phyloP scores from a whole-genome alignment of 2,888 invertebrate species.

The Syritta pipiens region DNA sequence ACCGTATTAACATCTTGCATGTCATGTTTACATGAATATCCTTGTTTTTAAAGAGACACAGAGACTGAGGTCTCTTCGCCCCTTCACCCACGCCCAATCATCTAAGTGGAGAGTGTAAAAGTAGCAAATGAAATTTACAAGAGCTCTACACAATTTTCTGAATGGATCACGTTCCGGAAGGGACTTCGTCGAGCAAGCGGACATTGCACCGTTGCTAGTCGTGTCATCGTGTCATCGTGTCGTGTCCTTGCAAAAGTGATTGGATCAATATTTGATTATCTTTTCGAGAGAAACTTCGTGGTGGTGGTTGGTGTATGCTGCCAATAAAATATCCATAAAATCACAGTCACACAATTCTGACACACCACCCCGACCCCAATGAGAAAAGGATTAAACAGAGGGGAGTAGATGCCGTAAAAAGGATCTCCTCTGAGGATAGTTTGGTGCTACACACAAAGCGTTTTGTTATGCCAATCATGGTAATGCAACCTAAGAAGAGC shows the following conservation, averaged over 20 bases:
- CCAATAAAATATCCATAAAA: conserved; percentile 32
- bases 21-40: conserved; percentile 20
- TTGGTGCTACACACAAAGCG: conserved; percentile 14
- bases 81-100: background rate
- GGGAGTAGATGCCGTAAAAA: background rate
- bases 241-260: conserved; percentile 1
- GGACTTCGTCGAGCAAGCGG: background rate
- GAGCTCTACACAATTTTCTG: conserved; percentile 8
- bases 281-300: background rate
- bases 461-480: conserved; percentile 41
- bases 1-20: conserved; percentile 29
- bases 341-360: conserved; percentile 3
- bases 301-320: background rate
- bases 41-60: background rate
- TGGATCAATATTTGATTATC: conserved; percentile 24
- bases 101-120: conserved; percentile 11
- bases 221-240: background rate
- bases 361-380: background rate
- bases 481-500: conserved; percentile 19
- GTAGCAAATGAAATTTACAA: conserved; percentile 27
- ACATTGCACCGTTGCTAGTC: background rate
- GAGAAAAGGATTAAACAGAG: conserved; percentile 14
- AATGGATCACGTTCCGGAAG: background rate
- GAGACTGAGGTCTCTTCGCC: conserved; percentile 2
- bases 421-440: background rate